Percentiles rank a stretch among this genome's conserved stretches.
Conservation (phyloP, 2,888 invertebrate species). For the Phengaris alcon region DNA sequence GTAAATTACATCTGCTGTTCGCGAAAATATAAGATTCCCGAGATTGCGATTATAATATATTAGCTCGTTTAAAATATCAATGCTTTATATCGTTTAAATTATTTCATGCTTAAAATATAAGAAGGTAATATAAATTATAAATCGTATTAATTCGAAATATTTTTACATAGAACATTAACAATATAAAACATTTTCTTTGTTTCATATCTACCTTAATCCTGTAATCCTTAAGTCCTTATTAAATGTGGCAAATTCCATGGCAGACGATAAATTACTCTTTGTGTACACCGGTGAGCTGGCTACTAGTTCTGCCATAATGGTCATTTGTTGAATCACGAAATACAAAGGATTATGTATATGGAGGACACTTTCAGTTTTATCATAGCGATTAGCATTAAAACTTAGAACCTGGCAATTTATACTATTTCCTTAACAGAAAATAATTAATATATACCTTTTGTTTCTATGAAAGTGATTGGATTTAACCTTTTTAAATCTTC, state of each 20-base stretch:
- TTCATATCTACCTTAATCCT: neutral
- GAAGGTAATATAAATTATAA: neutral
- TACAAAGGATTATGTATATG: neutral
- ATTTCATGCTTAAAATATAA: neutral
- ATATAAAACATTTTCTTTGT: neutral
- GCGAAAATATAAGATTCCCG: no score
- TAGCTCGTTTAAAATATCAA: no score
- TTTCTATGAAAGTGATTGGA: no score
- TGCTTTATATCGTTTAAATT: no score
- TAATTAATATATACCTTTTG: no score
- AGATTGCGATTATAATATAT: no score
- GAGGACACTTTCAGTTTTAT: slow-evolving; percentile 9
- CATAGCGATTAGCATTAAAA: neutral
- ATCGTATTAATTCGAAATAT: neutral
- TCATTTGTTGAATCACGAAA: slow-evolving; percentile 3
- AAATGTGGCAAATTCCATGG: slow-evolving; percentile 11
- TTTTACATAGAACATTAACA: no score
- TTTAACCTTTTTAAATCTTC: no score
- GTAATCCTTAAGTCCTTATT: slow-evolving; percentile 6
- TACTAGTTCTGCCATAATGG: slow-evolving; percentile 3
- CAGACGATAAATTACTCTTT: slow-evolving; percentile 21
- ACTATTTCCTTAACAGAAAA: neutral
- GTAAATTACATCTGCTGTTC: no score
- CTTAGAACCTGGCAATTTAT: neutral
- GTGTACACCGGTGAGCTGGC: slow-evolving; percentile 5